Evolutionary conservation across 2,888 invertebrate species (phyloP), one percentile per base, ranked within the genome.

Genomic region (Chrysolina oricalcia): DNA sequence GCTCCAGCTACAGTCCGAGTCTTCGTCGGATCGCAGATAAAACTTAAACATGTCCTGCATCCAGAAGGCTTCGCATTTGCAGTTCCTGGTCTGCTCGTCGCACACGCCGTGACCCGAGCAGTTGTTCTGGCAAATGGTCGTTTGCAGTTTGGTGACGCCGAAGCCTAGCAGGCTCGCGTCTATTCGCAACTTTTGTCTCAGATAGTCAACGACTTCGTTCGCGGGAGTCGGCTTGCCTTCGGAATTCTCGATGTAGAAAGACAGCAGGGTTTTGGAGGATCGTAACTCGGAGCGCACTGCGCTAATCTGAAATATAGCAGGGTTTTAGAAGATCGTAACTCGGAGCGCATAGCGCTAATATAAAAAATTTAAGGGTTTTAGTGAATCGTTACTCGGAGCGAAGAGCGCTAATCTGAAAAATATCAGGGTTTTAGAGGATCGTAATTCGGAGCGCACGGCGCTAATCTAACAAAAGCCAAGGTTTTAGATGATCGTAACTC

Each of bases 11-110:
- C 97, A 98, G 80, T 89, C 87, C 0, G 88, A 87, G 77, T 89
- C 88, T 56, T 85, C 86, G n/a, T 83, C 83, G 0, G 78, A 79
- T 21, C 84, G 81, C 64, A 88, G 81, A 74, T 88, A 89, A 6
- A 86, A 82, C 78, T 86, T 87, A 71, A 88, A 87, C 82, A 86
- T 75, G 75, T 88, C 86, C 81, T 96, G 95, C 97, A 98, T 98
- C 98, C 98, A 98, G 90, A 98, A 98, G 21, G 97, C 95, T 89
- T 98, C 97, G 89, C 98, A 98, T 83, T 95, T 91, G 86, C 98
- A 98, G 72, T 93, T 91, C 83, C 97, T 92, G 8, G 95, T 93
- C 81, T 94, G 92, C 85, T 94, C 94, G 87, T 97, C 94, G 89
- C 98, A 98, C 46, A 92, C 91, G 70, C 98, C 98, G 89, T 98